Conservation (phyloP, 2,797 vertebrate species). For the Prionace glauca region DNA sequence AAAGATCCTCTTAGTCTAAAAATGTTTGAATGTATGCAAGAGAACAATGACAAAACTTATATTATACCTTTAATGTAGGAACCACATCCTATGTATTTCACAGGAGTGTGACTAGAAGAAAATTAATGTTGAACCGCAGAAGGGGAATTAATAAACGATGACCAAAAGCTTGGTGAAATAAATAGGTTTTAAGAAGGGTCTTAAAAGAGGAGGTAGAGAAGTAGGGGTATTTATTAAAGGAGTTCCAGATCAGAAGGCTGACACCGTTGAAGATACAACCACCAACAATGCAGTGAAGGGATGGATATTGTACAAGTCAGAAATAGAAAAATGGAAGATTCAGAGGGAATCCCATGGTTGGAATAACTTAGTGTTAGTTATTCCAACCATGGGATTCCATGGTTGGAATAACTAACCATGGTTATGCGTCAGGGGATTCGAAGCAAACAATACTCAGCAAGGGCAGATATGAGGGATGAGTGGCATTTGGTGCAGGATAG, state of each 20-base stretch:
- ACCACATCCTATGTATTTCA: not conserved
- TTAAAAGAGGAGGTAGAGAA: not conserved
- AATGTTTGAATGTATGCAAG: not conserved
- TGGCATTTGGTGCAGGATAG: not conserved
- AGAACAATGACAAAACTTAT: not conserved
- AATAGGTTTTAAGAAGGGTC: not conserved
- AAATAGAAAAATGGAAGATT: not conserved
- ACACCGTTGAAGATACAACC: not conserved
- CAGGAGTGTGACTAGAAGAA: not conserved
- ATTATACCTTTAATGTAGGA: not conserved
- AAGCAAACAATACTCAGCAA: not conserved
- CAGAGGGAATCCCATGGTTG: not conserved
- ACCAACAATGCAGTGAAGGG: not conserved
- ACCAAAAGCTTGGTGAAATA: not conserved
- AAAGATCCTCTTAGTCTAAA: not conserved
- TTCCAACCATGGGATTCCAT: too few species aligned
- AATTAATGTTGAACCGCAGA: not conserved
- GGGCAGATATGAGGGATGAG: not conserved
- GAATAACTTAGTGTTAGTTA: not conserved
- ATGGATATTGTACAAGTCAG: not conserved
- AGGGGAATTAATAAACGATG: not conserved
- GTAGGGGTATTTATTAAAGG: not conserved
- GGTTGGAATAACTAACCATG: not conserved
- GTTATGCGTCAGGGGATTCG: not conserved
- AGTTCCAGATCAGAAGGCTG: not conserved